Evolutionary conservation across 1,140 invertebrate species (phyloP), one percentile per base, ranked within the genome.

Genomic region (Zaprionus kolodkinae): DNA sequence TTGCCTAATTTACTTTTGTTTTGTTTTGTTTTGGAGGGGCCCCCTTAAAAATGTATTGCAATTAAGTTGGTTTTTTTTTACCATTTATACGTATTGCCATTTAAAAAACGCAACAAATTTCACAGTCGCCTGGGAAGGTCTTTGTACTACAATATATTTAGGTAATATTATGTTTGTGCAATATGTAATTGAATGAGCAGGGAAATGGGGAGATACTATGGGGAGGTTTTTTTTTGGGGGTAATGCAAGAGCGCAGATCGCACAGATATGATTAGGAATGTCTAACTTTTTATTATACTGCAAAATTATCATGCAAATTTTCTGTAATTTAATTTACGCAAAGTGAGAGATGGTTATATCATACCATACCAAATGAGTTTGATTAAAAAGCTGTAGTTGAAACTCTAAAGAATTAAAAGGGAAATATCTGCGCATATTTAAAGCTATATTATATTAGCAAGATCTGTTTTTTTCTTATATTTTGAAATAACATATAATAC

Each of bases 31-130:
- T 12, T 21, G 21, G 21, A 21, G 50, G 25, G 13, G 40, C 13
- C 2, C 13, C 6, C 6, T 54, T 72, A 69, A 85, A 86, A 79
- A 10, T 80, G 73, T 88, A 88, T 68, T 87, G 81, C 85, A 88
- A 87, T 87, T 88, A 87, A 87, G 73, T 50, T 12, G 17, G 10
- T 50, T 50, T 50, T 50, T 30, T 30, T 3, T 30, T 30, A 30
- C 27, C 6, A 50, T 50, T 50, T 66, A 48, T 65, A 57, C 57
- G 17, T 76, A 33, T 60, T 63, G 64, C 77, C 21, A 55, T 45
- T 79, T 79, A 79, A 86, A 86, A 79, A 85, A 86, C 78, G 82
- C 82, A 85, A 85, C 82, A 70, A 86, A 79, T 85, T 85, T 85
- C 82, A 86, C 82, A 87, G 77, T 76, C 64, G 73, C 74, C 71